Base-by-base conservation (phyloP, 2,797 vertebrate species). In the Diglossa cyanea region DNA sequence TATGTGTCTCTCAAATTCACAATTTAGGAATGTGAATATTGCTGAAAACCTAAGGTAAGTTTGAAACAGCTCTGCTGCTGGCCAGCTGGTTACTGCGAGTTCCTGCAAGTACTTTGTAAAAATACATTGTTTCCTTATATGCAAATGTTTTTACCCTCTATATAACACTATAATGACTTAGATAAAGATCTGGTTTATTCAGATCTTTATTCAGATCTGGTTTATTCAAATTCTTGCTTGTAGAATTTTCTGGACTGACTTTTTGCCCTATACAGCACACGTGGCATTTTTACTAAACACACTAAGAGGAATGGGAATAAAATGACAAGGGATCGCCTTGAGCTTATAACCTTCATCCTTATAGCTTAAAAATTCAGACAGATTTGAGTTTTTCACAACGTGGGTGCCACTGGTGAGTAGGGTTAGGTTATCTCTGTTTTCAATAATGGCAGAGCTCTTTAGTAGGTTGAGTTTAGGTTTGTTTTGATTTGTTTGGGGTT, bases 361-460 rank as follows among this genome's bases (percentile, higher is more conserved):
- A 15, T 0, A 50, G 24, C 6, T 3, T 37, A 25, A 73, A 83
- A 60, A 51, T 58, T 76, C 5, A 3, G 21, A 57, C 30, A 21
- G 1, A 10, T 76, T 39, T 47, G 19, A 63, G 12, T 25, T 88
- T 88, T 80, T 47, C 31, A 17, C 13, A 60, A 2, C 0, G 0
- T 35, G 37, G 5, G 8, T 42, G 8, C 9, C 28, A 21, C 16
- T 31, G 35, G 8, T 62, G 47, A 85, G 7, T 54, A 44, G n/a
- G 23, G 9, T 66, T 79, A n/a, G 4, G 19, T 75, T 91, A 16
- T 37, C 24, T 68, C 17, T 57, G 10, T 47, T 72, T 47, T 78
- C n/a, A 55, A 44, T 42, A 73, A 40, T 11, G 13, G 16, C 7
- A 72, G 58, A 68, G 15, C 4, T 67, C 4, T 37, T 53, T 37